Base-by-base conservation (phyloP, 2,888 invertebrate genomes). In the Deilephila porcellus region DNA sequence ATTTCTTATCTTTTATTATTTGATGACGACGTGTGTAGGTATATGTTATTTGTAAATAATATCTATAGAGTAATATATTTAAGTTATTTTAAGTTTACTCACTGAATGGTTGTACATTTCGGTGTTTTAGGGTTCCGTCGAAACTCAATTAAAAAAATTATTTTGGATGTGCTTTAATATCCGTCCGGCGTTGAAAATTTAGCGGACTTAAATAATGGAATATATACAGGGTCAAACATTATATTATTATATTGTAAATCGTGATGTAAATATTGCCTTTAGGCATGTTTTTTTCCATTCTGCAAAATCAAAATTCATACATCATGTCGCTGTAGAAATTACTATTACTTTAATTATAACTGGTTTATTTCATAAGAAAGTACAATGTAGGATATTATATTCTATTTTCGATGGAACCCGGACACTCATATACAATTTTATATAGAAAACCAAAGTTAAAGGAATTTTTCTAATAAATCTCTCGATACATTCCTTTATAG, bases 11-110 rank as follows among this genome's bases (percentile, higher is more conserved):
- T 37, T 45, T 45, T 37, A 37, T 14, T 20, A n/a, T 67, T 37
- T 67, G 3, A 37, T 60, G 25, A 17, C 14, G 11, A 60, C 17
- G 25, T 25, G 8, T n/a, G 4, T 4, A 4, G 67, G 32, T 14
- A 11, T n/a, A 5, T 34, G 8, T 45, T 56, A 56, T 56, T n/a
- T 56, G 56, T 56, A 56, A 56, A 56, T 56, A 56, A 45, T 37
- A 4, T 67, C 8, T n/a, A 34, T 37, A 32, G 6, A 19, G 53
- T 70, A 37, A 67, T 45, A 20, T 72, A 62, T 72, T 20, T 72
- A 64, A 64, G 64, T 20, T 52, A 67, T 25, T 14, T 19, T 67
- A 73, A 73, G 56, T 67, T 37, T 25, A 32, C 17, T 37, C 45
- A 60, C 37, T 45, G 20, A 29, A 63, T 62, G 64, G 45, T 67